Base-by-base conservation (phyloP, 2,113 vertebrate species). In the Poicephalus meyeri region DNA sequence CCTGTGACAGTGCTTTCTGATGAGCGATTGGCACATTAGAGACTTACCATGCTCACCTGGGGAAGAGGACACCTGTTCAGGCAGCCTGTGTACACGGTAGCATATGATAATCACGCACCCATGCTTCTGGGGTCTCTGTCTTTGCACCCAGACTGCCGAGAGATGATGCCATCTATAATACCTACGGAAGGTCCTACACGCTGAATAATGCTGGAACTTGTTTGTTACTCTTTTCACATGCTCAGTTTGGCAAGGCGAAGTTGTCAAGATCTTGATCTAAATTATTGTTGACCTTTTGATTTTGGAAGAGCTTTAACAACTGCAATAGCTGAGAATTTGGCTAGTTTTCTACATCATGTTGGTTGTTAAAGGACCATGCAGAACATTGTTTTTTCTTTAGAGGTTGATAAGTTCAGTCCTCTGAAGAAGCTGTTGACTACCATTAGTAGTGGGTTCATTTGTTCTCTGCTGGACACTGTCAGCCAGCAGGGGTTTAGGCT, bases 361-460 rank as follows among this genome's bases (percentile, higher is more conserved):
- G 10, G 60, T 78, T 95, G 29, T 72, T 94, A 81, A 74, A 95
- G 66, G 39, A 79, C 69, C 52, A 72, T 49, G 47, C 61, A 81
- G 56, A 84, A 44, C 63, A 55, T 20, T 69, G 86, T n/a, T 73
- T 94, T 86, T 81, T 72, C 60, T 86, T 68, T 73, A 71, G 89
- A 78, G 58, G 81, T 26, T 96, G 84, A 5, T 92, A 88, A 93
- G 89, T 97, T 94, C 95, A 93, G 93, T 96, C 72, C 92, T 94
- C 95, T 94, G 82, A 94, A 95, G 91, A 94, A 95, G 76, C 92
- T 95, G 95, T 96, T 96, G 94, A 96, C 93, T 97, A 91, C 94
- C 96, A 96, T 97, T 97, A 96, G 91, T 95, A 89, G 81, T 90
- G 81, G 96, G 88, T 96, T 96, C 96, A 97, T 96, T 96, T 96